Evolutionary conservation across 2,113 vertebrate genomes (phyloP).

Genomic region (Malaclemys terrapin): DNA sequence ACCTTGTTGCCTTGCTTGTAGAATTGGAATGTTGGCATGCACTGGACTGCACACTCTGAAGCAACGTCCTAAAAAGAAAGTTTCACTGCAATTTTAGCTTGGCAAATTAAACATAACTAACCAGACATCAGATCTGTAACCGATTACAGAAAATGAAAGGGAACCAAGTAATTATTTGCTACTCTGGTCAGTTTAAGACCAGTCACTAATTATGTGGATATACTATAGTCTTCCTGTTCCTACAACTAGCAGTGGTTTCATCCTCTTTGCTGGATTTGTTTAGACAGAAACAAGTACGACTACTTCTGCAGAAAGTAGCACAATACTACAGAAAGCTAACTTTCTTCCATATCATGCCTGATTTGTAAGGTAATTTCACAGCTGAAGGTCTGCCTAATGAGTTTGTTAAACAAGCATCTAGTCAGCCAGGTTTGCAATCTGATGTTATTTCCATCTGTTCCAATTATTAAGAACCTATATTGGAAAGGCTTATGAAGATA

Average conservation of each 20-base stretch:
- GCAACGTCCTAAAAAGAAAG: constrained; percentile 86
- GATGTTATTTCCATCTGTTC: too few species aligned
- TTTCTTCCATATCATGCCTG: background rate
- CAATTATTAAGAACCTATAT: too few species aligned
- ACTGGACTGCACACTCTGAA: constrained; percentile 78
- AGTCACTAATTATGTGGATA: background rate
- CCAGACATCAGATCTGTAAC: background rate
- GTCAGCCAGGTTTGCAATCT: background rate
- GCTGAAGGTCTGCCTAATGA: background rate
- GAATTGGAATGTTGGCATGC: constrained; percentile 96
- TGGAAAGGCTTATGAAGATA: too few species aligned
- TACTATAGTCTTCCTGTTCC: background rate
- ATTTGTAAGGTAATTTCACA: background rate
- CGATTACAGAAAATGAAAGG: background rate
- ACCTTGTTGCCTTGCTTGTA: constrained; percentile 87
- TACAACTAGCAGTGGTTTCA: background rate
- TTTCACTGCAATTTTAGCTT: background rate
- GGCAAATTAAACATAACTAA: background rate
- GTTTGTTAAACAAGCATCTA: background rate
- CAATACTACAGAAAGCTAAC: background rate
- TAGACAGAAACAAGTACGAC: background rate
- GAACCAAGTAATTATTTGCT: background rate
- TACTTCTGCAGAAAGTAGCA: background rate
- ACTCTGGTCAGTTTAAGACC: background rate
- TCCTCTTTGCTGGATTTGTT: background rate